These are phyloP conservation scores for Xestobium rufovillosum DNA, from an alignment of 2,888 invertebrate genomes.

Conservation along the genomic window DNA sequence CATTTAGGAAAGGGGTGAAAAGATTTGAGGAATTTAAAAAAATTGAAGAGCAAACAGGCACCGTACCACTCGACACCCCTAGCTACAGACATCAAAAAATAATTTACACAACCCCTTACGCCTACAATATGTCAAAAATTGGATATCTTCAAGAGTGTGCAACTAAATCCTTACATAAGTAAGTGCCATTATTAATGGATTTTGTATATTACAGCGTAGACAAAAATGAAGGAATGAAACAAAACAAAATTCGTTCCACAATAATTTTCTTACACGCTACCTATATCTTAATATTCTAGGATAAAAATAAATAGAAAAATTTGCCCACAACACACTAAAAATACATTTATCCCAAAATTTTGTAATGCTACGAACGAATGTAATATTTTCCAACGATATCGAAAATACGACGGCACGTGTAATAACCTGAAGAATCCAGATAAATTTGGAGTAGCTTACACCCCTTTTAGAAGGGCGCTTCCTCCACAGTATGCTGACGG, in stretches of 20 bases:
- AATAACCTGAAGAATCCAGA: slow-evolving; percentile 61
- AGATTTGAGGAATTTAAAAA: no score
- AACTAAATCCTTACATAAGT: slow-evolving; percentile 43
- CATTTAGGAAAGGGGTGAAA: not conserved
- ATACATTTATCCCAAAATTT: no score
- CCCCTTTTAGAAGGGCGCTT: slow-evolving; percentile 66
- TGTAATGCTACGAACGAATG: no score
- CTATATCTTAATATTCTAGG: no score
- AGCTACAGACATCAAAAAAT: slow-evolving; percentile 65
- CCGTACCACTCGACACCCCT: slow-evolving; percentile 54
- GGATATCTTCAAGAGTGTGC: slow-evolving; percentile 66
- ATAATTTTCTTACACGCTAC: no score
- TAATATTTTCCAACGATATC: slow-evolving; percentile 51
- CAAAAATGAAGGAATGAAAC: no score
- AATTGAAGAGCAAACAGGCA: no score
- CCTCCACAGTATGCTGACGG: slow-evolving; percentile 73
- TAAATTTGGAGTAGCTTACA: slow-evolving; percentile 64
- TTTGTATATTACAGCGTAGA: no score
- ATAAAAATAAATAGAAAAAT: slow-evolving; percentile 17
- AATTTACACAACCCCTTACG: slow-evolving; percentile 53
- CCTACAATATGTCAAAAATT: slow-evolving; percentile 55
- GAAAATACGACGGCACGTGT: slow-evolving; percentile 67
- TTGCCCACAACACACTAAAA: slow-evolving; percentile 13
- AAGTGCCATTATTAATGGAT: slow-evolving; percentile 23
- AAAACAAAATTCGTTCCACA: no score